Conservation (phyloP, 2,888 invertebrate genomes). For the Diachrysia chrysitis region DNA sequence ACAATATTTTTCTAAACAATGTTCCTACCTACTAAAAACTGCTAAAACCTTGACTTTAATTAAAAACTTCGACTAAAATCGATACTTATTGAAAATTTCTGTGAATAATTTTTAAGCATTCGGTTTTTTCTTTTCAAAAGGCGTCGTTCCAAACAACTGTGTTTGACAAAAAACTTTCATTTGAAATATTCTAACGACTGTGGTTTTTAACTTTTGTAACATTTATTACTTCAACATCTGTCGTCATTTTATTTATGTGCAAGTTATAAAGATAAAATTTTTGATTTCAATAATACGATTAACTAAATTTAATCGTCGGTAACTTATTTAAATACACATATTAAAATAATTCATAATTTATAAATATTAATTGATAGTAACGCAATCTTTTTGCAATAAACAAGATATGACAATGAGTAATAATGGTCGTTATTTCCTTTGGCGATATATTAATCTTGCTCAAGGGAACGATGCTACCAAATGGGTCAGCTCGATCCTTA, state of each 20-base stretch:
- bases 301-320: too few species aligned
- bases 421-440: conserved; percentile 31
- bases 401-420: conserved; percentile 19
- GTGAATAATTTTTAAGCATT: not conserved
- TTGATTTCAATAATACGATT: not conserved
- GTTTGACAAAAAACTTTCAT: conserved; percentile 50
- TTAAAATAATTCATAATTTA: too few species aligned
- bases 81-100: not conserved
- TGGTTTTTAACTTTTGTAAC: conserved; percentile 22
- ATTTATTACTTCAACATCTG: conserved; percentile 46
- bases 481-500: conserved; percentile 19
- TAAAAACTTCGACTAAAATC: not conserved
- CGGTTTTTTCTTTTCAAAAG: conserved; percentile 21
- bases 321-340: too few species aligned
- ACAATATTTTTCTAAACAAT: too few species aligned
- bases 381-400: not conserved
- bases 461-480: conserved; percentile 15
- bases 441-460: conserved; percentile 40
- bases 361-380: not conserved
- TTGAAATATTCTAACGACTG: conserved; percentile 40
- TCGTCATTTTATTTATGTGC: conserved; percentile 21
- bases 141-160: conserved; percentile 42
- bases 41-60: too few species aligned
- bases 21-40: too few species aligned
- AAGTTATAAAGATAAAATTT: conserved; percentile 9